Conservation (phyloP, 2,888 invertebrate genomes). For the Ommatoiulus sabulosus region DNA sequence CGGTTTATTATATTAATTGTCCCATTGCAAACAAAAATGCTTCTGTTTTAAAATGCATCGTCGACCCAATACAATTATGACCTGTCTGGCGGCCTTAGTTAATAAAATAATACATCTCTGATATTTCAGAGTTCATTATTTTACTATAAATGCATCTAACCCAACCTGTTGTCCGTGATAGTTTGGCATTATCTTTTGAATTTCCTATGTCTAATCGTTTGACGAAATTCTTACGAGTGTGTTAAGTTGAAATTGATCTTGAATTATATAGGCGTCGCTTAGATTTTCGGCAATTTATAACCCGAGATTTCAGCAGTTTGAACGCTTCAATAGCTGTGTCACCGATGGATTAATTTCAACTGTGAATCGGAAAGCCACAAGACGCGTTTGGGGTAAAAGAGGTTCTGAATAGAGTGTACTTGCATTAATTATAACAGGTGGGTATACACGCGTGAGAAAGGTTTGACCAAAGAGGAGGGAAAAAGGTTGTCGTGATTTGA, state of each 20-base stretch:
- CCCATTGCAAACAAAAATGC: too few species aligned
- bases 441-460: slow-evolving; percentile 40
- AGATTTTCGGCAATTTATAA: background rate
- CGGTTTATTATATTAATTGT: too few species aligned
- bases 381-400: background rate
- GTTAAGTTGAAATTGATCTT: background rate
- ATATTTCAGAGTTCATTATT: too few species aligned
- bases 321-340: background rate
- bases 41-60: too few species aligned
- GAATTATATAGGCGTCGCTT: background rate
- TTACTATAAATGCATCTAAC: too few species aligned
- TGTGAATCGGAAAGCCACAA: slow-evolving; percentile 25
- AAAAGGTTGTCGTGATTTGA: slow-evolving; percentile 29
- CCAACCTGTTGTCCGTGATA: too few species aligned
- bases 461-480: slow-evolving; percentile 26
- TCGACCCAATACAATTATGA: too few species aligned
- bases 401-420: background rate
- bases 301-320: background rate
- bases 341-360: background rate
- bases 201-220: background rate
- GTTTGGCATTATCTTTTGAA: too few species aligned
- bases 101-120: too few species aligned
- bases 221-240: background rate
- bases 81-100: too few species aligned
- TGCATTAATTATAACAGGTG: slow-evolving; percentile 24